Conservation (phyloP, 1,140 invertebrate species). For the Acromyrmex echinatior region DNA sequence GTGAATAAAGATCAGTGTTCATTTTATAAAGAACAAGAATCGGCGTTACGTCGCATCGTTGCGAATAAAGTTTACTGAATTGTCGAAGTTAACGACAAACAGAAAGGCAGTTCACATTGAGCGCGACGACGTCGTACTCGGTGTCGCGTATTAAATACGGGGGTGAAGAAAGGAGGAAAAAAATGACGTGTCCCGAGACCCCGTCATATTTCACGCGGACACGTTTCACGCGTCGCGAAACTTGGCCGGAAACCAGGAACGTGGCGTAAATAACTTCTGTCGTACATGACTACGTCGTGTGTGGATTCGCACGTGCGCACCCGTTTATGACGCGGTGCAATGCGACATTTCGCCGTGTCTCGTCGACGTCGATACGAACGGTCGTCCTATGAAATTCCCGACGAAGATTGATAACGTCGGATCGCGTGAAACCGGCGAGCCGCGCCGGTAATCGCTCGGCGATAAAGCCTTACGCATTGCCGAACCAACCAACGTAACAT, state of each 20-base stretch:
- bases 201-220: slow-evolving; percentile 63
- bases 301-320: slow-evolving; percentile 52
- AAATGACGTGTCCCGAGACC: slow-evolving; percentile 47
- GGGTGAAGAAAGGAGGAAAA: slow-evolving; percentile 29
- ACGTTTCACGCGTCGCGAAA: slow-evolving; percentile 71
- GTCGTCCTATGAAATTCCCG: slow-evolving; percentile 49
- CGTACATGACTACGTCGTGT: neutral
- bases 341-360: slow-evolving; percentile 50
- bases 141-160: slow-evolving; percentile 66
- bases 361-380: slow-evolving; percentile 39
- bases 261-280: slow-evolving; percentile 66
- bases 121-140: neutral
- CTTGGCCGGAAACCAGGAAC: slow-evolving; percentile 18
- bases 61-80: slow-evolving; percentile 54
- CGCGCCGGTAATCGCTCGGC: slow-evolving; percentile 39
- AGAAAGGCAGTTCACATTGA: slow-evolving; percentile 10
- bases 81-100: slow-evolving; percentile 46
- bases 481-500: neutral
- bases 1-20: slow-evolving; percentile 19
- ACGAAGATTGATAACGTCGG: slow-evolving; percentile 56
- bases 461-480: slow-evolving; percentile 40
- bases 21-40: neutral
- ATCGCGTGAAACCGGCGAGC: neutral
- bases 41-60: neutral
- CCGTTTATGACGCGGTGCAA: slow-evolving; percentile 31